A percentile compares a stretch with the other conserved stretches of the same genome.
phyloP scores from a whole-genome alignment of 2,113 vertebrate genomes.

The Anarrhichthys ocellatus region DNA sequence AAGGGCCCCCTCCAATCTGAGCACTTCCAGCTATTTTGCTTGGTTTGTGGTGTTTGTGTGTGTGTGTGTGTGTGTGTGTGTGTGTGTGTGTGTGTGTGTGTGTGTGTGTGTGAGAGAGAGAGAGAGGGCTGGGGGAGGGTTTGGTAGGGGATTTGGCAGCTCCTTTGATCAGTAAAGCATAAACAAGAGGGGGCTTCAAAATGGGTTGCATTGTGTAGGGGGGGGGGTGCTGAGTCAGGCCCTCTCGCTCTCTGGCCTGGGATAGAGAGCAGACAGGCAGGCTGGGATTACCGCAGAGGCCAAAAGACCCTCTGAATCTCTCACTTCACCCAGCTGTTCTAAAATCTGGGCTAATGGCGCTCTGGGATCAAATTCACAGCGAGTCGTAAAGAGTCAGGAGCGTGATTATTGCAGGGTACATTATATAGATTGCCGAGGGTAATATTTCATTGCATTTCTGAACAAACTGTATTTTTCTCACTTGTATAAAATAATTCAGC shows the following conservation, averaged over 20 bases:
- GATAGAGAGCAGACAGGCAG: slow-evolving; percentile 76
- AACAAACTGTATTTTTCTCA: slow-evolving; percentile 8
- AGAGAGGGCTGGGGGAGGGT: slow-evolving; percentile 78
- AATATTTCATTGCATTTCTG: neutral
- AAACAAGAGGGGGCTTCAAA: slow-evolving; percentile 90
- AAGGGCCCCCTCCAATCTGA: slow-evolving; percentile 83
- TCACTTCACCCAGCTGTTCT: slow-evolving; percentile 76
- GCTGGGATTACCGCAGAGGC: slow-evolving; percentile 71
- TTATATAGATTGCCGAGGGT: neutral
- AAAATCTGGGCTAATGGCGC: slow-evolving; percentile 62
- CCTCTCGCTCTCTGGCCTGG: slow-evolving; percentile 75
- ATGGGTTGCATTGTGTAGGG: slow-evolving; percentile 86
- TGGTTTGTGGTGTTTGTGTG: slow-evolving; percentile 77
- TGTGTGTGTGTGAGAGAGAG: slow-evolving; percentile 67
- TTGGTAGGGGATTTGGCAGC: slow-evolving; percentile 85
- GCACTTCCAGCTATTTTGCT: slow-evolving; percentile 85
- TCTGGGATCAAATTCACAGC: slow-evolving; percentile 62
- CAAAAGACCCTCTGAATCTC: slow-evolving; percentile 68
- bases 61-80: slow-evolving; percentile 57
- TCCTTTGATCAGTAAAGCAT: slow-evolving; percentile 94
- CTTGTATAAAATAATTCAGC: neutral
- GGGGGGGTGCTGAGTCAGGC: slow-evolving; percentile 86
- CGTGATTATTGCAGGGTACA: neutral
- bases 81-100: slow-evolving; percentile 65
- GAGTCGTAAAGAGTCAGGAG: slow-evolving; percentile 30